Conservation (phyloP, 2,797 vertebrate species). For the Margarornis squamiger region DNA sequence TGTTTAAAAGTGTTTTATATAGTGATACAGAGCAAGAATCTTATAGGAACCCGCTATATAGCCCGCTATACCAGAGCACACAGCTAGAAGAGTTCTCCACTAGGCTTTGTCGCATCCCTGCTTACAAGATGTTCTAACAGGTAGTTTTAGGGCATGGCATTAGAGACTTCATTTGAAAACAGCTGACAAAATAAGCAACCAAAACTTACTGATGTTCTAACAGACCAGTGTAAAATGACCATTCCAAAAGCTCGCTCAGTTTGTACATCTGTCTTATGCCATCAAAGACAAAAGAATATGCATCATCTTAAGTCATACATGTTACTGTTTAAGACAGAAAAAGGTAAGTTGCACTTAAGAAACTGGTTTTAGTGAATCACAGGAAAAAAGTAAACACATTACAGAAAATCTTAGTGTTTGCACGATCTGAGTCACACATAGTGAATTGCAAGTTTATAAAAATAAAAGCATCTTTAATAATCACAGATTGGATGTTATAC, state of each 20-base stretch:
- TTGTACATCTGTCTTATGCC: not conserved
- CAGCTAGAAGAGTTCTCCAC: not conserved
- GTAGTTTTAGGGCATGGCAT: not conserved
- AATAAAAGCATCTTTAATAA: constrained; percentile 34
- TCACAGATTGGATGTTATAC: not conserved
- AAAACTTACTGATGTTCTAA: not conserved
- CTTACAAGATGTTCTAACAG: not conserved
- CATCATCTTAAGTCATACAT: not conserved
- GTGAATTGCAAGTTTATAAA: constrained; percentile 28
- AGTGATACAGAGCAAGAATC: not conserved
- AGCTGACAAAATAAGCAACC: not conserved
- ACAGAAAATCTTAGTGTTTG: not conserved
- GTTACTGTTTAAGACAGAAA: not conserved
- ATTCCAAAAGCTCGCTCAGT: not conserved
- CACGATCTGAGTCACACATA: not conserved
- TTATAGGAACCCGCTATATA: not conserved
- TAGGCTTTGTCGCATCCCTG: not conserved
- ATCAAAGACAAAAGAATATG: not conserved
- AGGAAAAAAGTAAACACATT: not conserved
- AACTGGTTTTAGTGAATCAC: not conserved
- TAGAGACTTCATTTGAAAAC: not conserved
- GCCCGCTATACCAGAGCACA: not conserved
- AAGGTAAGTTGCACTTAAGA: not conserved
- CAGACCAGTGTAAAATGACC: not conserved
- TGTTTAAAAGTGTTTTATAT: not conserved